Base-by-base conservation (phyloP, 1,140 invertebrate species). In the Conus ventricosus region DNA sequence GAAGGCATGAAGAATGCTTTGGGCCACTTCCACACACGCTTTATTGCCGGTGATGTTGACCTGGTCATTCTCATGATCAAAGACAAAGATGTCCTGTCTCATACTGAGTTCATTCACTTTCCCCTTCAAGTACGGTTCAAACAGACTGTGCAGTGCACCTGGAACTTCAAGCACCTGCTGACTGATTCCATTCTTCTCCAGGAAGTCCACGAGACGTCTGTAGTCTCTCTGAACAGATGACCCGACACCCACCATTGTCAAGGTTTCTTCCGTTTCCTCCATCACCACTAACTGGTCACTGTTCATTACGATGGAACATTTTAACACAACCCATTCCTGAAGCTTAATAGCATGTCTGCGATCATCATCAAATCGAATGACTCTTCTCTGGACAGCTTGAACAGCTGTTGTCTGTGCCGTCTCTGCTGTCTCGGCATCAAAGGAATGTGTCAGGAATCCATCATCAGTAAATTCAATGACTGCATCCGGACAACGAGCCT, bases 21-120 rank as follows among this genome's bases (percentile, higher is more conserved):
- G n/a, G 13, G 85, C 85, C 10, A n/a, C 15, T 8, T 87, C 71
- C 53, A 87, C 15, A 71, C 51, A 75, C 6, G 53, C 5, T 25
- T 15, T 78, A 54, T 76, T 87, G 51, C 85, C 85, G 11, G 23
- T 76, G 54, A 80, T 57, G 39, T 55, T 27, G 54, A 87, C n/a
- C 54, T 76, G 67, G 53, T 78, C 75, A n/a, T 55, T 53, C 23
- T 80, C 53, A 25, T 17, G 39, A 51, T 87, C 54, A 27, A 78
- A 55, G 5, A 27, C 27, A 27, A 87, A 25, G 75, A 55, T 51
- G 3, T 84, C 82, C 25, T 57, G 6, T 84, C 11, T 60, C 4
- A 84, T 10, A 54, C 6, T 20, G 20, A 84, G 4, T 4, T 27
- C 55, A 27, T 6, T 5, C 10, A 15, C 23, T 63, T 20, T 84